phyloP scores from a whole-genome alignment of 2,797 vertebrate genomes.

The Danio albolineatus region DNA sequence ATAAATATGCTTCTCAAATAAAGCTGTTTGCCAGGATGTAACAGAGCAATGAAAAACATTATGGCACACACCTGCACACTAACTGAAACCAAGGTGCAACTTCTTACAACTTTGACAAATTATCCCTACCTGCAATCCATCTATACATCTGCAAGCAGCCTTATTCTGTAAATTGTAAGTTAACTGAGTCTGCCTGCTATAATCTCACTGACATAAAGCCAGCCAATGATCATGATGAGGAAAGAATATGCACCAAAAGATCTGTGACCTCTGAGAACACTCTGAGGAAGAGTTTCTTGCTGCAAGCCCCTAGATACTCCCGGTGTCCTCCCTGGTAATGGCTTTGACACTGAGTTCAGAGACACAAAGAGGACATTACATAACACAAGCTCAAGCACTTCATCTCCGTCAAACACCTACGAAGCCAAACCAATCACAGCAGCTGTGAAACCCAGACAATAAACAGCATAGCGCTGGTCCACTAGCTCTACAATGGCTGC shows the following conservation, averaged over 20 bases:
- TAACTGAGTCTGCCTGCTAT: slow-evolving; percentile 30
- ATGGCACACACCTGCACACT: slow-evolving; percentile 10
- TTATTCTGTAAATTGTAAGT: slow-evolving; percentile 4
- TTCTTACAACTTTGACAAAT: slow-evolving; percentile 4
- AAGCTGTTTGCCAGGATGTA: slow-evolving; percentile 4
- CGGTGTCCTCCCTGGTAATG: slow-evolving; percentile 57
- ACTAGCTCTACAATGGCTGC: slow-evolving; percentile 21
- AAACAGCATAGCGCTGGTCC: slow-evolving; percentile 33
- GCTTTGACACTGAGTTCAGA: slow-evolving; percentile 61
- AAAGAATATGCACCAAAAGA: slow-evolving; percentile 15
- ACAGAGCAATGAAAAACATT: neutral
- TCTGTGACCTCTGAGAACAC: slow-evolving; percentile 39
- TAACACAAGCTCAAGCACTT: slow-evolving; percentile 48
- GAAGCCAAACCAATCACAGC: slow-evolving; percentile 25
- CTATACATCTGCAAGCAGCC: neutral
- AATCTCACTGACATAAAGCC: slow-evolving; percentile 27
- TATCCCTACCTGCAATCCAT: neutral
- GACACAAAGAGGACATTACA: slow-evolving; percentile 56
- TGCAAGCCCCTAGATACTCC: slow-evolving; percentile 45
- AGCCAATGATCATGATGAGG: slow-evolving; percentile 12
- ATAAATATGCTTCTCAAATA: neutral
- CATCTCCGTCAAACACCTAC: slow-evolving; percentile 43
- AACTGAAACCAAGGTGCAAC: slow-evolving; percentile 26
- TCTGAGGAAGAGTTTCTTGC: slow-evolving; percentile 36
- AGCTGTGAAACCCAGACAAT: slow-evolving; percentile 34